phyloP scores from a whole-genome alignment of 2,113 vertebrate genomes.

The Upupa epops region DNA sequence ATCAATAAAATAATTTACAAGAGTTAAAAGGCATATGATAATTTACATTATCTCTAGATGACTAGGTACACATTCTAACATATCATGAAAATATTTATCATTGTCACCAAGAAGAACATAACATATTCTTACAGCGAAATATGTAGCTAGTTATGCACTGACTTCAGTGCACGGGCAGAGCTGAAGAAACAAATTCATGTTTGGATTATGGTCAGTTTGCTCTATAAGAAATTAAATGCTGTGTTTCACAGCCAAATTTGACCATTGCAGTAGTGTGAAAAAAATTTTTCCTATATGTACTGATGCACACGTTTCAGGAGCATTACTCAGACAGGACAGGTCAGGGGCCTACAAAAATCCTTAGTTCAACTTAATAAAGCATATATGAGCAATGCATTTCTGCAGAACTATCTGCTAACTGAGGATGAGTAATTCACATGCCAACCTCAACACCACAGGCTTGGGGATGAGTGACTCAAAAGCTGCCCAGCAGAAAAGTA shows the following conservation, averaged over 20 bases:
- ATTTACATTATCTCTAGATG: conserved; percentile 1
- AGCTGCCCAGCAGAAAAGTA: too few relatives aligned
- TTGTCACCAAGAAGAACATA: background rate
- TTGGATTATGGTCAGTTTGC: background rate
- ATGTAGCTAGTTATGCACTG: background rate
- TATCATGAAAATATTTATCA: background rate
- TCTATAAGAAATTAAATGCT: background rate
- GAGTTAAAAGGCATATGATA: background rate
- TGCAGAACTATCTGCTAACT: background rate
- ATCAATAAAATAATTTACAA: background rate
- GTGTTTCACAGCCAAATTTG: background rate
- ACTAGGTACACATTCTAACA: background rate
- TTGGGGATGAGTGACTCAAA: too few relatives aligned
- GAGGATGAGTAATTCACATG: background rate
- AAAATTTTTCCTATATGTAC: background rate
- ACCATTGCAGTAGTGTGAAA: background rate
- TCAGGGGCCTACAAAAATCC: background rate
- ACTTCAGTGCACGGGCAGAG: background rate
- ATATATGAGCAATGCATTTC: background rate
- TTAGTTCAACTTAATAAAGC: background rate
- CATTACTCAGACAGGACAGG: background rate
- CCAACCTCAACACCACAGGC: too few relatives aligned
- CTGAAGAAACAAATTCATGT: background rate
- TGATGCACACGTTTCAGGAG: background rate
- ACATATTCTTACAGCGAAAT: background rate